These are phyloP conservation scores for Erithacus rubecula DNA, from an alignment of 2,797 vertebrate genomes.

Conservation along the genomic window DNA sequence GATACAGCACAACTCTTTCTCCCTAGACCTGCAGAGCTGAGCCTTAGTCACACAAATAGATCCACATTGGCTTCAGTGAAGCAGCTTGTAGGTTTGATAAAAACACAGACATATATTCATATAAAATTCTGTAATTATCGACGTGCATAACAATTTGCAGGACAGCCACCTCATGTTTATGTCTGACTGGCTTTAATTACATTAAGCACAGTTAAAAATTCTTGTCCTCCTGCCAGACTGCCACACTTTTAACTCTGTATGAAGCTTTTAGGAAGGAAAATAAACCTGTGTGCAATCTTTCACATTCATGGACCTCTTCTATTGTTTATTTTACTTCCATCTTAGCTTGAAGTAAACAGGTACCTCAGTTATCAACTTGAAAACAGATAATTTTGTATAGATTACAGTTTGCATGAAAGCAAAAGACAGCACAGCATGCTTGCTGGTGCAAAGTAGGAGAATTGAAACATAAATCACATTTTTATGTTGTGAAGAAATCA, in stretches of 20 bases:
- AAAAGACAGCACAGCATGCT: not conserved
- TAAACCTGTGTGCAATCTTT: not conserved
- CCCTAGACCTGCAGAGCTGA: not conserved
- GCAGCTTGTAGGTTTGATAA: not conserved
- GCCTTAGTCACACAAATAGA: not conserved
- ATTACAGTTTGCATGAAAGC: not conserved
- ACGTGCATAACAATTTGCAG: not conserved
- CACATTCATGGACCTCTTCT: not conserved
- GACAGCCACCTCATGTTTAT: not conserved
- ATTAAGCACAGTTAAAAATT: not conserved
- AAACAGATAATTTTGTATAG: not conserved
- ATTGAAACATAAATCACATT: not conserved
- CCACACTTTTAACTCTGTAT: not conserved
- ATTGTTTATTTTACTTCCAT: not conserved
- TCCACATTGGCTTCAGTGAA: not conserved
- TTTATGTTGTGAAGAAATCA: not conserved
- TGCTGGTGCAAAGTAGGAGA: not conserved
- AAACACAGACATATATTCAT: not conserved
- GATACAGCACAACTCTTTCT: not conserved
- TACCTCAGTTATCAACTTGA: not conserved
- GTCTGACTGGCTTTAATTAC: not conserved
- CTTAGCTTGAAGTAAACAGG: not conserved
- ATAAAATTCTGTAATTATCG: not conserved
- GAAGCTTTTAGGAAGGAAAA: not conserved
- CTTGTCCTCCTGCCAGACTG: not conserved